Evolutionary conservation across 2,888 invertebrate species (phyloP).

Genomic region (Trichopoda pennipes): DNA sequence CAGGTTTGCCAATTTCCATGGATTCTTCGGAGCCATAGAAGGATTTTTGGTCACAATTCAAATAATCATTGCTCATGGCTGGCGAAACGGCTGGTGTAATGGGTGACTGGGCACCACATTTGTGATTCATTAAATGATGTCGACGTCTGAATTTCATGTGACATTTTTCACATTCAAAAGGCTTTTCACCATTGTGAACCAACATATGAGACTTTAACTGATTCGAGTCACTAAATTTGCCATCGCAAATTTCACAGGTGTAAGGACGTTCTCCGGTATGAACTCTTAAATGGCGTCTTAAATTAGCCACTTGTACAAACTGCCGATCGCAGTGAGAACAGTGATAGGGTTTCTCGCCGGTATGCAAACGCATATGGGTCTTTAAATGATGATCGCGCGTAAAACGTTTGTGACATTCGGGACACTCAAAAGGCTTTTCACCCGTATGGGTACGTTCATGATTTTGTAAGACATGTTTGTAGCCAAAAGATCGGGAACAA

Average conservation of each 20-base stretch:
- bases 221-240: slow-evolving; percentile 94
- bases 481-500: slow-evolving; percentile 94
- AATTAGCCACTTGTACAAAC: slow-evolving; percentile 96
- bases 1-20: slow-evolving; percentile 69
- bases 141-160: slow-evolving; percentile 90
- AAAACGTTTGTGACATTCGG: slow-evolving; percentile 94
- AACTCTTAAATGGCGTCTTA: slow-evolving; percentile 92
- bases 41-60: slow-evolving; percentile 77
- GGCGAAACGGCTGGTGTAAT: slow-evolving; percentile 79
- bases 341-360: slow-evolving; percentile 95
- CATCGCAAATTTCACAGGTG: slow-evolving; percentile 91
- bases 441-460: slow-evolving; percentile 97
- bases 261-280: slow-evolving; percentile 96
- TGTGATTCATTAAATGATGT: slow-evolving; percentile 92
- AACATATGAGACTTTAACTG: slow-evolving; percentile 94
- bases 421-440: slow-evolving; percentile 96
- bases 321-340: slow-evolving; percentile 95
- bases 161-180: slow-evolving; percentile 91
- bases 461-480: slow-evolving; percentile 96
- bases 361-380: slow-evolving; percentile 95
- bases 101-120: slow-evolving; percentile 84
- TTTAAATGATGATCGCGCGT: slow-evolving; percentile 96
- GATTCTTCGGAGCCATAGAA: slow-evolving; percentile 79
- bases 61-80: slow-evolving; percentile 77
- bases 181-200: slow-evolving; percentile 94